Conservation (phyloP, 2,888 invertebrate species). For the Meghimatium bilineatum region DNA sequence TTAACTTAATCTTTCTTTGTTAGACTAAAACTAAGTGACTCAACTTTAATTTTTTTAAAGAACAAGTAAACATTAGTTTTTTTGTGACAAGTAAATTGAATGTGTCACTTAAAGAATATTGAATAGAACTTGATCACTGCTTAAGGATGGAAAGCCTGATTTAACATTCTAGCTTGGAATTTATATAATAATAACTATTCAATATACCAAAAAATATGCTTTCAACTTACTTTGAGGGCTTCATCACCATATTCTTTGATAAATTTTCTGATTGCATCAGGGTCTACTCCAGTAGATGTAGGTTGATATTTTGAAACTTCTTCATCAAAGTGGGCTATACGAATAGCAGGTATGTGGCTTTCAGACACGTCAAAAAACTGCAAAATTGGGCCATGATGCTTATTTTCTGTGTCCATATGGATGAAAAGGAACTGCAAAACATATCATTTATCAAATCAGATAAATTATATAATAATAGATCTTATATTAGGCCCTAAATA, state of each 20-base stretch:
- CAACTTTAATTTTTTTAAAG: too few species aligned
- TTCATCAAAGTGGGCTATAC: slow-evolving; percentile 95
- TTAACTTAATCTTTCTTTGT: too few species aligned
- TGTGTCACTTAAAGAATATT: neutral
- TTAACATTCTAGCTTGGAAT: neutral
- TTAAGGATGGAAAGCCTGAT: neutral
- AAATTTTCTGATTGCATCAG: slow-evolving; percentile 86
- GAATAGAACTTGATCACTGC: neutral
- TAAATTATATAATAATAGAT: neutral
- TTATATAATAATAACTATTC: too few species aligned
- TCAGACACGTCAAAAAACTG: slow-evolving; percentile 99
- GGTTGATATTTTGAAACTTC: slow-evolving; percentile 87
- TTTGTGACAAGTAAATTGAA: neutral
- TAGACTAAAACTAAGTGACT: too few species aligned
- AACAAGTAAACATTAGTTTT: too few species aligned
- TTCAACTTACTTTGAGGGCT: slow-evolving; percentile 84
- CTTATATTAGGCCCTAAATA: too few species aligned
- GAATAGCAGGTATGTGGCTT: slow-evolving; percentile 84
- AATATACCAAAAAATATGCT: neutral
- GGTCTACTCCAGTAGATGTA: slow-evolving; percentile 80
- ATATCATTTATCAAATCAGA: neutral
- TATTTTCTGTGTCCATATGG: slow-evolving; percentile 94
- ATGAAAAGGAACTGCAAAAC: slow-evolving; percentile 88
- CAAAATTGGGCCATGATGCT: slow-evolving; percentile 96
- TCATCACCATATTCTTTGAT: slow-evolving; percentile 93